Evolutionary conservation across 2,113 vertebrate species (phyloP).

Genomic region (Poicephalus meyeri): DNA sequence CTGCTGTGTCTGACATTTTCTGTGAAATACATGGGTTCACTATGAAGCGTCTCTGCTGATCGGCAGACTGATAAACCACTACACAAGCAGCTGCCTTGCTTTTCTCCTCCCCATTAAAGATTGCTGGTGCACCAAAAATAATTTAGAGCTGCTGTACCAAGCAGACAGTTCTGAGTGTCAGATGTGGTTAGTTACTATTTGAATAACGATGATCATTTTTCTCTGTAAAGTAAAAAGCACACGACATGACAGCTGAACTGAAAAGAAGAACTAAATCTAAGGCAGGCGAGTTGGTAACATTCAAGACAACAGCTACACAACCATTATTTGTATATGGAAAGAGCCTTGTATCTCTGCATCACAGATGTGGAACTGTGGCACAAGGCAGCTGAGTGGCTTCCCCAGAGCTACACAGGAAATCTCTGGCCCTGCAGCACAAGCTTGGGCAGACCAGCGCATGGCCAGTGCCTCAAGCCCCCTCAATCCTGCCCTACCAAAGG

Average conservation of each 20-base stretch:
- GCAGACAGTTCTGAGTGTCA: background rate
- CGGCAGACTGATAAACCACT: conserved; percentile 12
- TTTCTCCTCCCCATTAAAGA: background rate
- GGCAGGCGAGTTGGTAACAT: background rate
- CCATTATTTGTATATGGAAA: background rate
- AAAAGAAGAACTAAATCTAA: background rate
- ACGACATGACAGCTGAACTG: background rate
- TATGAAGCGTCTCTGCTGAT: background rate
- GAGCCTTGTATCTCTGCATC: background rate
- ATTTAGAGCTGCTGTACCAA: background rate
- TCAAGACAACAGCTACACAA: background rate
- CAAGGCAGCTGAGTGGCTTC: background rate
- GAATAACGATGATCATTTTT: background rate
- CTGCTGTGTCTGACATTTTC: background rate
- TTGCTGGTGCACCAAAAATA: conserved; percentile 3
- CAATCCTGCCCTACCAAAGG: background rate
- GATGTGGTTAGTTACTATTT: conserved; percentile 40
- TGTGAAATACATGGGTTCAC: conserved; percentile 8
- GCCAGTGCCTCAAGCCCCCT: background rate
- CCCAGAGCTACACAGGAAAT: background rate
- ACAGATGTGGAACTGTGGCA: background rate
- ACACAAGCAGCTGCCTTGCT: background rate
- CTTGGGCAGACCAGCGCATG: background rate
- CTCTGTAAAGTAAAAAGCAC: background rate
- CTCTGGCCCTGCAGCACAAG: background rate